Percentiles rank a stretch among this genome's conserved stretches.
Evolutionary conservation across 2,113 vertebrate species (phyloP).

Genomic region (Tupaia tana): DNA sequence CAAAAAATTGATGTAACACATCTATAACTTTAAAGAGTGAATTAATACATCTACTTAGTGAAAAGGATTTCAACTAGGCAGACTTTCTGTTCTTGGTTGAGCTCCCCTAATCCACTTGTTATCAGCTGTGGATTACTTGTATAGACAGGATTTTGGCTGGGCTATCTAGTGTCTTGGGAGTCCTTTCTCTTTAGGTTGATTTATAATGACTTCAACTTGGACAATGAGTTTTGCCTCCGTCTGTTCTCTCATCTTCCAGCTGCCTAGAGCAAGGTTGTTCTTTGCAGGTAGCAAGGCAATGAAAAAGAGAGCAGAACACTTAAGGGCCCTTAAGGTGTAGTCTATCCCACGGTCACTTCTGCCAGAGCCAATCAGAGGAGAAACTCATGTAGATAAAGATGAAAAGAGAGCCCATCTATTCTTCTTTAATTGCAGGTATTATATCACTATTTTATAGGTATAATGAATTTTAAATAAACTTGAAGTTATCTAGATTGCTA

Average conservation of each 20-base stretch:
- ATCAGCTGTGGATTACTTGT: not conserved
- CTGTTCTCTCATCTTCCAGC: not conserved
- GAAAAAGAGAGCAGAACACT: not conserved
- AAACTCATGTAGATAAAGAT: not conserved
- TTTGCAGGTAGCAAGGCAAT: not conserved
- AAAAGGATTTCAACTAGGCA: not conserved
- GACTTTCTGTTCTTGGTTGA: not conserved
- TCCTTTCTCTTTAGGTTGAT: not conserved
- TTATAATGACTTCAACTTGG: not conserved
- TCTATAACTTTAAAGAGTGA: not conserved
- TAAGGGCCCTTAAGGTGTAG: not conserved
- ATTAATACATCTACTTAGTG: not conserved
- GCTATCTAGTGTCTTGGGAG: not conserved
- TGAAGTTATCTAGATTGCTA: not conserved
- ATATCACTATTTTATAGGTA: not conserved
- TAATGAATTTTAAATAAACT: not conserved
- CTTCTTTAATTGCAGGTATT: not conserved
- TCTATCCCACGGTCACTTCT: not conserved
- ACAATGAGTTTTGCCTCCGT: not conserved
- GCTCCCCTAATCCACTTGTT: too few species aligned
- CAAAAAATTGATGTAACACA: not conserved
- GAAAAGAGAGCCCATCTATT: not conserved
- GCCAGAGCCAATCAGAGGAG: not conserved
- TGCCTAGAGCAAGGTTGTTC: not conserved
- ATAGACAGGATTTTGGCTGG: not conserved